These are phyloP conservation scores for Morelia viridis DNA, from an alignment of 2,797 vertebrate genomes.

Conservation along the genomic window DNA sequence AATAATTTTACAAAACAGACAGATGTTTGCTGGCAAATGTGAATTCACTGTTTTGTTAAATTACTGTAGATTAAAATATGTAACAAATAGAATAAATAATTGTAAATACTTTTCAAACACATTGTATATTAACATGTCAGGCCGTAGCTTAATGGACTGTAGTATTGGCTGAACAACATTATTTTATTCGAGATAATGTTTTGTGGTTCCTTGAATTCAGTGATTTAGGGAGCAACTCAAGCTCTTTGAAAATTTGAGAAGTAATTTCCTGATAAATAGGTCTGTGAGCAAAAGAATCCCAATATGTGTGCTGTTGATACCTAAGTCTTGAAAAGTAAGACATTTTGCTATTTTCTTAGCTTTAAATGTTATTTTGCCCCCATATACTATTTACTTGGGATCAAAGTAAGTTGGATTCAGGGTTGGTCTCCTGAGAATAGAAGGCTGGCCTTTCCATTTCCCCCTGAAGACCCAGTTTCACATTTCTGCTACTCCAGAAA, in stretches of 20 bases:
- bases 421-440: not conserved
- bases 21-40: not conserved
- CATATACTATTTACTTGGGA: not conserved
- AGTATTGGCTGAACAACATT: not conserved
- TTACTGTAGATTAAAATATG: not conserved
- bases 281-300: not conserved
- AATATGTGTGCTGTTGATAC: too few relatives aligned
- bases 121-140: not conserved
- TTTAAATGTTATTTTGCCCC: not conserved
- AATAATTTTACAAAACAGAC: not conserved
- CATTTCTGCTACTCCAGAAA: not conserved
- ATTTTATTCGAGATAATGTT: not conserved
- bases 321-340: not conserved
- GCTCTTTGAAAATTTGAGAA: not conserved
- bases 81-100: not conserved
- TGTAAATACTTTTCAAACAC: not conserved
- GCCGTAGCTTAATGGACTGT: not conserved
- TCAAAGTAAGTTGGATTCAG: not conserved
- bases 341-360: not conserved
- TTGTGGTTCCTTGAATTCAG: not conserved
- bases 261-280: not conserved
- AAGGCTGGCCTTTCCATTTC: not conserved
- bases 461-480: not conserved
- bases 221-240: not conserved
- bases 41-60: not conserved